These are phyloP conservation scores for Tympanoctomys barrerae DNA, from an alignment of 2,797 vertebrate genomes.

Conservation along the genomic window DNA sequence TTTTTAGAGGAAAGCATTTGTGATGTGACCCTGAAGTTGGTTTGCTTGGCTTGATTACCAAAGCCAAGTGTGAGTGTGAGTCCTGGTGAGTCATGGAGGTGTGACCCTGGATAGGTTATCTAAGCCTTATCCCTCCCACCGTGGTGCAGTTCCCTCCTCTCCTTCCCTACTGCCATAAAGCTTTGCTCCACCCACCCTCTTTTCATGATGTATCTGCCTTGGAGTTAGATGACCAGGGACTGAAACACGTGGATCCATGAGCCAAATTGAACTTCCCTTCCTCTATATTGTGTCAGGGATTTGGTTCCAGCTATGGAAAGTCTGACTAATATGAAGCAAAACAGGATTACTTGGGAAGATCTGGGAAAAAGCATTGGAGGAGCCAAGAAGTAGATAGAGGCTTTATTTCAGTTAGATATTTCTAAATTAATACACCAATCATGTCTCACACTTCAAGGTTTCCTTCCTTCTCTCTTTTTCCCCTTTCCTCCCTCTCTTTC, in stretches of 20 bases:
- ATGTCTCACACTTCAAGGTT: neutral
- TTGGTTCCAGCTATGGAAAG: neutral
- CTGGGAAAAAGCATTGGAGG: neutral
- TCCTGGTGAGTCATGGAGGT: neutral
- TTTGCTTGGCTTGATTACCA: neutral
- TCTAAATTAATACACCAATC: neutral
- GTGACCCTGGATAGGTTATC: neutral
- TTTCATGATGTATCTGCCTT: neutral
- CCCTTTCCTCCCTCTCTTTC: too few species aligned
- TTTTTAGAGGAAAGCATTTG: too few species aligned
- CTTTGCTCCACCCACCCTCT: neutral
- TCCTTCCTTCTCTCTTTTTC: neutral
- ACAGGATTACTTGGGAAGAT: neutral
- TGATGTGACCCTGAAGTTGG: neutral
- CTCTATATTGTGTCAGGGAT: neutral
- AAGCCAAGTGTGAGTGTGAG: neutral
- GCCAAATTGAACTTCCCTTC: neutral
- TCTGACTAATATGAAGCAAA: neutral
- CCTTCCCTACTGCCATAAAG: neutral
- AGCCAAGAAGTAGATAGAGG: neutral
- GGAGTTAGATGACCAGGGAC: neutral
- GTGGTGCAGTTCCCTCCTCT: neutral
- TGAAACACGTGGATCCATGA: neutral
- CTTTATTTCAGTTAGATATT: neutral
- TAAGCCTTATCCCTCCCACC: neutral